phyloP scores from a whole-genome alignment of 2,888 invertebrate genomes.

The Sisyra terminalis region DNA sequence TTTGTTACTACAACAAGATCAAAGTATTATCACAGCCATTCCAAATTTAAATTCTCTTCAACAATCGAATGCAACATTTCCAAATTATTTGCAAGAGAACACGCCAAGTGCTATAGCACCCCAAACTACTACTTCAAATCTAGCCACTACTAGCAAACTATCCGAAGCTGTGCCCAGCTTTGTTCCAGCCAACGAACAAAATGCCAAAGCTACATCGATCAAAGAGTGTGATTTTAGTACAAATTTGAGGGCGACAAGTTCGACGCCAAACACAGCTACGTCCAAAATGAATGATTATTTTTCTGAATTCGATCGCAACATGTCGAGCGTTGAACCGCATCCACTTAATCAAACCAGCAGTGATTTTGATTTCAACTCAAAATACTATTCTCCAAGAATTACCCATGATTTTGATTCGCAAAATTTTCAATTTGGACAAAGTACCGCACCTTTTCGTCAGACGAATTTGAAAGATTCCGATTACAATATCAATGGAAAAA shows the following conservation, averaged over 20 bases:
- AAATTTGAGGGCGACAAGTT: background rate
- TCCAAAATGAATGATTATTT: background rate
- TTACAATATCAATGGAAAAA: slow-evolving; percentile 4
- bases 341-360: background rate
- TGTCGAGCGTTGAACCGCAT: background rate
- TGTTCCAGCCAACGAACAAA: background rate
- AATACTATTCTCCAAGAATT: background rate
- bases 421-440: slow-evolving; percentile 3
- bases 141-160: background rate
- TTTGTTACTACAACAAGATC: slow-evolving; percentile 1
- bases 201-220: background rate
- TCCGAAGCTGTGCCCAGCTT: background rate
- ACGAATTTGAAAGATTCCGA: slow-evolving; percentile 2
- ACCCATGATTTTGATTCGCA: slow-evolving; percentile 2
- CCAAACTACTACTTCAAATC: background rate
- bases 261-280: background rate
- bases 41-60: slow-evolving; percentile 2
- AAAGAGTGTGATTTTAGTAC: slow-evolving; percentile 1
- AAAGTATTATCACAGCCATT: slow-evolving; percentile 6
- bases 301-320: background rate
- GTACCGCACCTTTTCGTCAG: background rate
- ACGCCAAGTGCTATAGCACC: background rate
- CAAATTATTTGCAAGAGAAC: background rate
- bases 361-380: slow-evolving; percentile 3
- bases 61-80: background rate